Evolutionary conservation across 2,797 vertebrate species (phyloP).

Genomic region (Sebastes minor): DNA sequence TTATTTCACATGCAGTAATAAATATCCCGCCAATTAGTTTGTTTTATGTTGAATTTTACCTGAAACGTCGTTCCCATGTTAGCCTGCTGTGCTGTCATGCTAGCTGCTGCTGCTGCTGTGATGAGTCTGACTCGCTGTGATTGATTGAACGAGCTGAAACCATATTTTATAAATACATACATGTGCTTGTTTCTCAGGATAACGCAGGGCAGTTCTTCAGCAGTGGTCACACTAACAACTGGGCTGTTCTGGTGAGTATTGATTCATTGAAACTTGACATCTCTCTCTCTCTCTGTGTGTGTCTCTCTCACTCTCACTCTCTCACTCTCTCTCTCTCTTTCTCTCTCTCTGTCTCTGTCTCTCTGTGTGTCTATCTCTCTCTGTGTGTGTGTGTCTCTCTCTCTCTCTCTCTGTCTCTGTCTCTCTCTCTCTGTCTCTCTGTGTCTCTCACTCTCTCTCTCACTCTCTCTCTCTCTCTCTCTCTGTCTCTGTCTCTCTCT

Average conservation of each 20-base stretch:
- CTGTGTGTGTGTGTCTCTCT: too few species aligned
- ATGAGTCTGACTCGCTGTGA: not conserved
- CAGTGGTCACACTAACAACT: constrained; percentile 98
- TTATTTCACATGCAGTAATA: accelerated
- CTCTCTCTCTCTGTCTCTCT: too few species aligned
- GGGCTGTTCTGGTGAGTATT: constrained; percentile 94
- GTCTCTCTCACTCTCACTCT: too few species aligned
- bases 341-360: too few species aligned
- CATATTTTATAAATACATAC: accelerated
- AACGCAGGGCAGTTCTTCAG: constrained; percentile 89
- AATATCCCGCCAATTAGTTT: not conserved
- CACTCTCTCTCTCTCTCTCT: too few species aligned
- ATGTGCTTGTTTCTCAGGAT: constrained; percentile 70
- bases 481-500: accelerated
- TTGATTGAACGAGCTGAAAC: not conserved
- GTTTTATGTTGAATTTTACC: not conserved
- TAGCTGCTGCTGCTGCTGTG: not conserved
- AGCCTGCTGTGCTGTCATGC: constrained; percentile 32
- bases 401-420: accelerated
- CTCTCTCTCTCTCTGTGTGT: too few species aligned
- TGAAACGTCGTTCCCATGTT: not conserved
- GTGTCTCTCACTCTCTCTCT: too few species aligned
- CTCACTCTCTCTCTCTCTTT: too few species aligned
- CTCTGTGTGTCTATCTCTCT: too few species aligned
- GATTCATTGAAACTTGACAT: not conserved